Conservation (phyloP, 2,888 invertebrate species). For the Metacarcinus magister region DNA sequence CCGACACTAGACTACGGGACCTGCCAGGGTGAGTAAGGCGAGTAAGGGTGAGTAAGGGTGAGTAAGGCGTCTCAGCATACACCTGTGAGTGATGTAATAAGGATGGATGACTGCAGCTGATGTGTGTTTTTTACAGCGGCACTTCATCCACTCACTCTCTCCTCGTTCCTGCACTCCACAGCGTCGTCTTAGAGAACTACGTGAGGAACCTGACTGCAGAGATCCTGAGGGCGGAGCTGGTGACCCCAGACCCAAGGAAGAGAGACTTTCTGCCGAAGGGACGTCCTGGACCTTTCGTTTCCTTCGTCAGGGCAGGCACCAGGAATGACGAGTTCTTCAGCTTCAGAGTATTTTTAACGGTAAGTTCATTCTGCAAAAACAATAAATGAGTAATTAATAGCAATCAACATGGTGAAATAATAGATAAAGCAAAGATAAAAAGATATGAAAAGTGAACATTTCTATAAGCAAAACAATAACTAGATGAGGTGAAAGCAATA, state of each 20-base stretch:
- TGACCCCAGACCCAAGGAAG: conserved; percentile 60
- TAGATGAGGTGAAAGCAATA: too few relatives aligned
- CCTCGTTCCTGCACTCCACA: background rate
- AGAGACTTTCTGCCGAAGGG: conserved; percentile 60
- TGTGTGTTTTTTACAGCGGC: background rate
- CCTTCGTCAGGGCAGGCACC: conserved; percentile 72
- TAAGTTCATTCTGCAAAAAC: background rate
- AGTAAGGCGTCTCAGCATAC: background rate
- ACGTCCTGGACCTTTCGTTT: conserved; percentile 74
- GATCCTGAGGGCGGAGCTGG: conserved; percentile 64
- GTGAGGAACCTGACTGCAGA: conserved; percentile 52
- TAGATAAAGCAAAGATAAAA: background rate
- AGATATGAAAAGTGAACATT: too few relatives aligned
- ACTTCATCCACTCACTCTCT: background rate
- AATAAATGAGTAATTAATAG: background rate
- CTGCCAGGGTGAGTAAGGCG: conserved; percentile 60
- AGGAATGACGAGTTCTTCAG: conserved; percentile 72
- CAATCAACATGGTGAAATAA: background rate
- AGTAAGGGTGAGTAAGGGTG: background rate
- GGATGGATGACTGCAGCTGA: background rate
- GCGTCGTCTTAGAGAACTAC: conserved; percentile 69
- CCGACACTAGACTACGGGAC: conserved; percentile 61
- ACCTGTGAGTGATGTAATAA: too few relatives aligned
- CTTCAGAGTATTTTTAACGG: conserved; percentile 75
- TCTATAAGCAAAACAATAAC: too few relatives aligned